Percentiles rank a stretch among this genome's conserved stretches.
phyloP scores from a whole-genome alignment of 1,140 invertebrate species.

The Apis florea region DNA sequence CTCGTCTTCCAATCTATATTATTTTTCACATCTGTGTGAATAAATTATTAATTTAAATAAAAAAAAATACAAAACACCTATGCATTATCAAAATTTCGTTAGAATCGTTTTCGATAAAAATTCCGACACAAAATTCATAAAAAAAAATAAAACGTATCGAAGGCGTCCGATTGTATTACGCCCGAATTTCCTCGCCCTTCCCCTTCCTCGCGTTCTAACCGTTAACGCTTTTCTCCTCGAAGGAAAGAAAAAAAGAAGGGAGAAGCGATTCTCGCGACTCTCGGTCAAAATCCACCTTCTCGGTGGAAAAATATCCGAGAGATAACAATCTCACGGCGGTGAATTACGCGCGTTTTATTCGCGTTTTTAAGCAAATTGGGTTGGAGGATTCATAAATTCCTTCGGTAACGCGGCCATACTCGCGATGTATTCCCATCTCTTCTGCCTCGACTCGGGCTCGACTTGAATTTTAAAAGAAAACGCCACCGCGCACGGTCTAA shows the following conservation, averaged over 20 bases:
- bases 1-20: no score
- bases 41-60: no score
- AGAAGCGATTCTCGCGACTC: not conserved
- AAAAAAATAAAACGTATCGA: not conserved
- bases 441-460: not conserved
- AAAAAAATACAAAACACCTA: no score
- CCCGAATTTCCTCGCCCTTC: not conserved
- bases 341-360: slow-evolving; percentile 2
- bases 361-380: slow-evolving; percentile 19
- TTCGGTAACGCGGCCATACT: not conserved
- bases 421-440: not conserved
- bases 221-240: no score
- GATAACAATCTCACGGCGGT: not conserved
- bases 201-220: not conserved
- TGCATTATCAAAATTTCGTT: no score
- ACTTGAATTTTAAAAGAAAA: slow-evolving; percentile 8
- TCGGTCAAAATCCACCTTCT: no score
- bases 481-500: no score
- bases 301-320: no score
- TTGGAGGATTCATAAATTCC: slow-evolving; percentile 13
- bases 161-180: not conserved
- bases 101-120: no score
- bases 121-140: not conserved
- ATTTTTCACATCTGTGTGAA: no score
- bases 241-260: no score